Evolutionary conservation across 2,113 vertebrate species (phyloP).

Genomic region (Tichodroma muraria): DNA sequence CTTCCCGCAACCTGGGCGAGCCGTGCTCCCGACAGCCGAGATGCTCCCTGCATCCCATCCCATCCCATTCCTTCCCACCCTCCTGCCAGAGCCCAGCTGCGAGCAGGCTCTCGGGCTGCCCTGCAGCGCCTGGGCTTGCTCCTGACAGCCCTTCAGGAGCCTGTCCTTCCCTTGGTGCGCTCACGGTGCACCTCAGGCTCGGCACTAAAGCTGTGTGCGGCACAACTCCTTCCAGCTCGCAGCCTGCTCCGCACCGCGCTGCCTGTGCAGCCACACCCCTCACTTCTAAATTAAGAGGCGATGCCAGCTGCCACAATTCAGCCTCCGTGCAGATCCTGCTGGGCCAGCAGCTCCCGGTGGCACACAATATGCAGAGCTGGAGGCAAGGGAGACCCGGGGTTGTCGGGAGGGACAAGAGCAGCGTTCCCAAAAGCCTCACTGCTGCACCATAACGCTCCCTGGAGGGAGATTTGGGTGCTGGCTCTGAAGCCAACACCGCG

Average conservation of each 20-base stretch:
- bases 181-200: not conserved
- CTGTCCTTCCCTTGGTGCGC: not conserved
- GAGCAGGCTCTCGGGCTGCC: not conserved
- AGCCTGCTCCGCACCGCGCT: not conserved
- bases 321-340: not conserved
- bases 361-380: not conserved
- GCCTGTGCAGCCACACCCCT: not conserved
- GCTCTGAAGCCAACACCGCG: not conserved
- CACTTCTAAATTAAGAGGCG: conserved; percentile 14
- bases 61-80: not conserved
- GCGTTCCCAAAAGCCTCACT: not conserved
- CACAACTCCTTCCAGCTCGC: not conserved
- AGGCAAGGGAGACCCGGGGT: not conserved
- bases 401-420: not conserved
- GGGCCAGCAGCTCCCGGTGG: not conserved
- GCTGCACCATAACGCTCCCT: fast-evolving
- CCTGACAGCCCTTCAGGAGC: not conserved
- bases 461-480: not conserved
- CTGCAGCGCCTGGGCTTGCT: fast-evolving
- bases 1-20: not conserved
- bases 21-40: not conserved
- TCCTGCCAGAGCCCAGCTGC: not conserved
- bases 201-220: fast-evolving
- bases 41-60: not conserved
- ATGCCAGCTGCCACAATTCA: not conserved